These are phyloP conservation scores for Threskiornis aethiopicus DNA, from an alignment of 2,797 vertebrate genomes.

Conservation along the genomic window DNA sequence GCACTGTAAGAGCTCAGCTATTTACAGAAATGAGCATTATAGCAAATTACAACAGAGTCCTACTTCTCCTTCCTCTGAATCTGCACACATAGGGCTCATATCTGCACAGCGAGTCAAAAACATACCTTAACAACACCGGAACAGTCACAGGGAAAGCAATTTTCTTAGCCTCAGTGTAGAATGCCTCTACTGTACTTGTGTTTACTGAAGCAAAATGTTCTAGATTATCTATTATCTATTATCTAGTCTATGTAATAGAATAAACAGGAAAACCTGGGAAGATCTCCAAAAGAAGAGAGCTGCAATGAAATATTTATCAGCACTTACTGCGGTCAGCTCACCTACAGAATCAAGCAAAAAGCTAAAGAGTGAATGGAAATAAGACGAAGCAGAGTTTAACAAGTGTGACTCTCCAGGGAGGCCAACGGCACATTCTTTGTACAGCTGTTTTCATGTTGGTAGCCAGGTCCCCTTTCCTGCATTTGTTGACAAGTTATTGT, in stretches of 20 bases:
- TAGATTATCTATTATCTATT: background rate
- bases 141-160: background rate
- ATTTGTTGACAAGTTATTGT: constrained; percentile 63
- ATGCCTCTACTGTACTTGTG: background rate
- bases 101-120: background rate
- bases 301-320: background rate
- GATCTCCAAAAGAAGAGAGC: background rate
- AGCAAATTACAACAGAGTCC: background rate
- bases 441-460: constrained; percentile 13
- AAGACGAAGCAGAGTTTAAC: background rate
- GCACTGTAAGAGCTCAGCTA: background rate
- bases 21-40: background rate
- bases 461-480: constrained; percentile 38
- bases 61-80: background rate
- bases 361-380: background rate
- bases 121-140: background rate
- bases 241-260: background rate
- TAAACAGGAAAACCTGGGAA: background rate
- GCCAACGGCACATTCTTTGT: background rate
- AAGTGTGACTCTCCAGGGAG: background rate
- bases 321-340: background rate
- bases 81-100: background rate
- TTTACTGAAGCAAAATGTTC: background rate
- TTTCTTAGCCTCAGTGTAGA: background rate
- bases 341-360: background rate